A percentile compares a stretch with the other conserved stretches of the same genome.
These are phyloP conservation scores for Astreopora myriophthalma DNA, from an alignment of 64 coral and sea anemone species.

Conservation along the genomic window DNA sequence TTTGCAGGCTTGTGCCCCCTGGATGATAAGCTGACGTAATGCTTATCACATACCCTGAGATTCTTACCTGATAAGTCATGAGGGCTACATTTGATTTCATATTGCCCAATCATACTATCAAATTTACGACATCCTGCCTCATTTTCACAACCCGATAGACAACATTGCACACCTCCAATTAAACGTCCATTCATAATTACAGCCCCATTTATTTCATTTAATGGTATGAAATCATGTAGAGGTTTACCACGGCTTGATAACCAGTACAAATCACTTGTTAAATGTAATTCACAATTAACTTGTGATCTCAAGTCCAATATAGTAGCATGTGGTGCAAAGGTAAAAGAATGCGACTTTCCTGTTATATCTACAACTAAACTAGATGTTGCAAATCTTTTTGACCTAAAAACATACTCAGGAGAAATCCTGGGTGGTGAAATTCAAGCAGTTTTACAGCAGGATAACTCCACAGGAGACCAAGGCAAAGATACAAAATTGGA, in stretches of 20 bases:
- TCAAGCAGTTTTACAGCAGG: not conserved
- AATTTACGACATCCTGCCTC: not conserved
- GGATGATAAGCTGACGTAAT: not conserved
- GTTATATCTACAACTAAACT: not conserved
- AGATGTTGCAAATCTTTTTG: not conserved
- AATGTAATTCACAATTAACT: not conserved
- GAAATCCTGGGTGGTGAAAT: slow-evolving; percentile 9
- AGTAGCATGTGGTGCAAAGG: not conserved
- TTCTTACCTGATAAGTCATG: not conserved
- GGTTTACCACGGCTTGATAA: not conserved
- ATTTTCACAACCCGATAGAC: not conserved
- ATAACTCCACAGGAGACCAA: slow-evolving; percentile 2
- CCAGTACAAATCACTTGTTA: slow-evolving; percentile 24
- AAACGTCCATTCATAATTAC: slow-evolving; percentile 7
- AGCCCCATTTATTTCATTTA: not conserved
- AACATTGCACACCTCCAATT: not conserved
- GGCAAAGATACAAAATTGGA: not conserved
- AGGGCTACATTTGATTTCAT: not conserved
- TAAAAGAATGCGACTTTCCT: not conserved
- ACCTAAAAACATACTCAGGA: not conserved
- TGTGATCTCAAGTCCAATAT: not conserved
- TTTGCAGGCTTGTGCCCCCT: slow-evolving; percentile 12
- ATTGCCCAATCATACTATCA: not conserved
- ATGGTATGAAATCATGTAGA: not conserved
- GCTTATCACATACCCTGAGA: slow-evolving; percentile 14